Conservation (phyloP, 2,888 invertebrate genomes). For the Dascillus cervinus region DNA sequence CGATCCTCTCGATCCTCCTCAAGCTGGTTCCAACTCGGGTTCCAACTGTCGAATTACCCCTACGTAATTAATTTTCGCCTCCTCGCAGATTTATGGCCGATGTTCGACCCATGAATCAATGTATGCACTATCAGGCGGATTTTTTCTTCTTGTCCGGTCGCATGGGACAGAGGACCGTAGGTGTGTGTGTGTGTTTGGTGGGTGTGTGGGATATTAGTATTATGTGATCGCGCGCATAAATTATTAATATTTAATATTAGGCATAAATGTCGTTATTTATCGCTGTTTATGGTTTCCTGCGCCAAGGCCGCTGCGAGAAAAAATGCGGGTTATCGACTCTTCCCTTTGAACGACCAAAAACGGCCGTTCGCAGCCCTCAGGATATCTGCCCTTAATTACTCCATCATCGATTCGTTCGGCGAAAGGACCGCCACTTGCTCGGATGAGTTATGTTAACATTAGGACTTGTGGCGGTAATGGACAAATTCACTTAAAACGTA, state of each 20-base stretch:
- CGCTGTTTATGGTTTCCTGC: no score
- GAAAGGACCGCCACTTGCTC: no score
- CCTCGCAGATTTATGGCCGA: neutral
- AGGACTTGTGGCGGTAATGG: no score
- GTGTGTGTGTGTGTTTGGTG: slow-evolving; percentile 7
- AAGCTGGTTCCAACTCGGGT: neutral
- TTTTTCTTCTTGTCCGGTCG: slow-evolving; percentile 1
- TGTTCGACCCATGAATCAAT: slow-evolving; percentile 9
- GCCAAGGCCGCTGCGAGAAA: no score
- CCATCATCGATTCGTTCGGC: no score
- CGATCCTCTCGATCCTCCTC: neutral
- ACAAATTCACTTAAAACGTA: no score
- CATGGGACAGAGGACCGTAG: slow-evolving; percentile 1
- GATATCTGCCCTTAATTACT: no score
- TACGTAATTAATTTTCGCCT: neutral
- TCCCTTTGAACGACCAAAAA: no score
- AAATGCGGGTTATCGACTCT: no score
- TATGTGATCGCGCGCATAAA: no score
- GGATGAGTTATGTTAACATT: no score
- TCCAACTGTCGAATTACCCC: neutral
- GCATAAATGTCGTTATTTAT: slow-evolving; percentile 5
- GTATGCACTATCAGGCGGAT: slow-evolving; percentile 4
- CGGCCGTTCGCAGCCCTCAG: no score
- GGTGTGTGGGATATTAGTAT: slow-evolving; percentile 10
- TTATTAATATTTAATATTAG: slow-evolving; percentile 10